phyloP scores from a whole-genome alignment of 2,888 invertebrate genomes.

The Brachypterus glaber region DNA sequence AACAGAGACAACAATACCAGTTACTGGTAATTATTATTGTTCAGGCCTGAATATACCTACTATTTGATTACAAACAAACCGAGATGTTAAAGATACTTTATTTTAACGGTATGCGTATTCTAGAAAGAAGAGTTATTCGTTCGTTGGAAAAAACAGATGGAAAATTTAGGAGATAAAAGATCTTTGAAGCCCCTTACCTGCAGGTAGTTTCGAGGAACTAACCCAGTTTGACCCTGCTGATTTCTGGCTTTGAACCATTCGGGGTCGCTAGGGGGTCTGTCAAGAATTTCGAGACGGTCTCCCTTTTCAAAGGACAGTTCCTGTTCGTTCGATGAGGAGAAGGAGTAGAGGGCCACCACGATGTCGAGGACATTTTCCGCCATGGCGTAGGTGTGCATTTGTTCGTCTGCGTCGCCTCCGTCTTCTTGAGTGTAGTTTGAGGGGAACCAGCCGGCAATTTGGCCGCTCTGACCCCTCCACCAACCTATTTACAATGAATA shows the following conservation, averaged over 20 bases:
- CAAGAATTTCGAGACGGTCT: conserved; percentile 90
- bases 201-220: conserved; percentile 92
- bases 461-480: conserved; percentile 90
- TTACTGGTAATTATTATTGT: too few species aligned
- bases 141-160: too few species aligned
- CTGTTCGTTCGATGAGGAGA: conserved; percentile 88
- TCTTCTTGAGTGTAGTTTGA: conserved; percentile 96
- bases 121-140: too few species aligned
- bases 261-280: conserved; percentile 93
- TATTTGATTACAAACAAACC: too few species aligned
- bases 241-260: conserved; percentile 98
- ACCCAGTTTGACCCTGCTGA: conserved; percentile 81
- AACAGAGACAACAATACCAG: too few species aligned
- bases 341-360: conserved; percentile 90
- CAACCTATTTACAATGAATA: conserved; percentile 45
- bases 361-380: conserved; percentile 92
- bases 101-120: too few species aligned
- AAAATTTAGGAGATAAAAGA: too few species aligned
- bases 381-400: conserved; percentile 87
- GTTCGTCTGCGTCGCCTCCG: conserved; percentile 76
- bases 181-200: too few species aligned
- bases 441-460: conserved; percentile 85
- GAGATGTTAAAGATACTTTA: too few species aligned
- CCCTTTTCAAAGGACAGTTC: conserved; percentile 96
- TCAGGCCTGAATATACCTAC: too few species aligned